phyloP scores from a whole-genome alignment of 2,888 invertebrate genomes.

The Oeneis ivallda region DNA sequence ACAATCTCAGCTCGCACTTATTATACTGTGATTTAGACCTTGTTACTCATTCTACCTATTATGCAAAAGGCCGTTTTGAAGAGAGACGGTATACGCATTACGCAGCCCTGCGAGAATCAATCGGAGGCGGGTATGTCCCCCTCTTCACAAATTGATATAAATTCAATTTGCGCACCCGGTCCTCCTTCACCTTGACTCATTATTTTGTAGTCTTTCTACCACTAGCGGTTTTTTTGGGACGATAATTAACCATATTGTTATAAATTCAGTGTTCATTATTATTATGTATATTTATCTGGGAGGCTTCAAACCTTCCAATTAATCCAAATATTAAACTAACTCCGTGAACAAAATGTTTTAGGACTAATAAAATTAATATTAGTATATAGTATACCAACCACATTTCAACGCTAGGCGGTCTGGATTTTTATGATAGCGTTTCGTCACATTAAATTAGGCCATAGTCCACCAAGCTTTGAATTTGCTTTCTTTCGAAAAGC shows the following conservation, averaged over 20 bases:
- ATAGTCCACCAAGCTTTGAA: too few relatives aligned
- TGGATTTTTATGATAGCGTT: too few relatives aligned
- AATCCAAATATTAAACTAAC: too few relatives aligned
- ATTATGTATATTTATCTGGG: too few relatives aligned
- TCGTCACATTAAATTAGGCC: too few relatives aligned
- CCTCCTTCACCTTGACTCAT: slow-evolving; percentile 36
- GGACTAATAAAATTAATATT: too few relatives aligned
- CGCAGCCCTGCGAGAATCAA: slow-evolving; percentile 43
- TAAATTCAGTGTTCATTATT: slow-evolving; percentile 1
- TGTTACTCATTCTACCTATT: background rate
- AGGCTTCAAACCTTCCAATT: too few relatives aligned
- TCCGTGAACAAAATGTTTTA: too few relatives aligned
- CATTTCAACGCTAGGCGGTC: too few relatives aligned
- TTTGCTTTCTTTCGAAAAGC: too few relatives aligned
- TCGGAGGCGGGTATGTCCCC: slow-evolving; percentile 44
- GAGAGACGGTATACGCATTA: background rate
- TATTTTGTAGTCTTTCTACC: slow-evolving; percentile 26
- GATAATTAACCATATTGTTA: slow-evolving; percentile 11
- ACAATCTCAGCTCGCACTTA: background rate
- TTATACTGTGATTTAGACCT: background rate
- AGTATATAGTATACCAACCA: too few relatives aligned
- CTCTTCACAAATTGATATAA: slow-evolving; percentile 56
- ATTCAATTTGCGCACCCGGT: slow-evolving; percentile 54
- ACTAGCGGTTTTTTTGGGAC: slow-evolving; percentile 17
- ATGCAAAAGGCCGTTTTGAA: slow-evolving; percentile 9